Evolutionary conservation across 2,797 vertebrate species (phyloP).

Genomic region (Echeneis naucrates): DNA sequence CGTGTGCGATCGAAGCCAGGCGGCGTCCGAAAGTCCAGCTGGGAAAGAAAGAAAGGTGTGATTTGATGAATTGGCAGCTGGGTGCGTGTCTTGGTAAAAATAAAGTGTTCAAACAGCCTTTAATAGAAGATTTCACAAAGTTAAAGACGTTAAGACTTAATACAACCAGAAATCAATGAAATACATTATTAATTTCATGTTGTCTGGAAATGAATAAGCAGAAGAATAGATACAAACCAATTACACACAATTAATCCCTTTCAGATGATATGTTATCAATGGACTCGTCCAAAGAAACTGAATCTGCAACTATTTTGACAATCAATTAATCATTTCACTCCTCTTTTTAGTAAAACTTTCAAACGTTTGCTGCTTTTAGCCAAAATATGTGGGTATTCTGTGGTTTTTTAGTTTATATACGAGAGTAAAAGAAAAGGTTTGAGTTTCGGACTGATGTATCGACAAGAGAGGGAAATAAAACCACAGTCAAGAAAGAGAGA

Average conservation of each 20-base stretch:
- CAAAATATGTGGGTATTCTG: not conserved
- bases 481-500: not conserved
- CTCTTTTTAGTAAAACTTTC: no score
- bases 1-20: constrained; percentile 98
- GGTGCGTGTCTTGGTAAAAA: not conserved
- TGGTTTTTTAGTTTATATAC: not conserved
- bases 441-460: not conserved
- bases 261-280: not conserved
- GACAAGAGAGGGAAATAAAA: not conserved
- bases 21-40: constrained; percentile 99
- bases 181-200: not conserved
- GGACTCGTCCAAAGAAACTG: no score
- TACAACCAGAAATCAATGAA: not conserved
- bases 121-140: not conserved
- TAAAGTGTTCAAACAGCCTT: not conserved
- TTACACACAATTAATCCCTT: not conserved
- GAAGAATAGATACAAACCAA: not conserved
- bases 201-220: not conserved
- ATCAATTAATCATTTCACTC: not conserved
- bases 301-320: not conserved
- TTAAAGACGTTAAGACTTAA: not conserved
- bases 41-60: constrained; percentile 22
- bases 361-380: not conserved
- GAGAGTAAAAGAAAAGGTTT: not conserved
- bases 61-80: not conserved